Evolutionary conservation across 2,888 invertebrate genomes (phyloP), one percentile per base, ranked within the genome.

Genomic region (Scaptomyza flava): DNA sequence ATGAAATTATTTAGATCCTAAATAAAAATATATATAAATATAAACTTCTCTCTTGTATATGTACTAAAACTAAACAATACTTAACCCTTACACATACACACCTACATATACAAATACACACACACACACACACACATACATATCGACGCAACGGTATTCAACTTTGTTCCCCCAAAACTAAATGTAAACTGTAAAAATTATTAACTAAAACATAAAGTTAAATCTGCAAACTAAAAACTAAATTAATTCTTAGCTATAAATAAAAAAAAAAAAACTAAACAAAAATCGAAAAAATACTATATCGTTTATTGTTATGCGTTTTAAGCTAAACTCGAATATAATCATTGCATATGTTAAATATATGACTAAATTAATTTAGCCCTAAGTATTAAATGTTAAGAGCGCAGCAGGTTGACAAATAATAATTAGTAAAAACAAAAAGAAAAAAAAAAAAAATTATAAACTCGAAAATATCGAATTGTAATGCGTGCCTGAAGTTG

Each of bases 261-360:
- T 17, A 36, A 33, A 9, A 27, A 57, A 27, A 23, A 36, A 33
- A 9, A 27, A 57, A 52, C 17, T 11, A 36, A n/a, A 12, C 54
- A 41, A 33, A 51, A 36, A 54, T 27, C n/a, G 50, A n/a, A 47
- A 17, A 20, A 54, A 34, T 81, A 67, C 61, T 78, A 81, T 81
- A 81, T 81, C 74, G 71, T 82, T 75, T 80, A 81, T 81, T 81
- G 81, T 81, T 84, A 84, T 84, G 79, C 82, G 85, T 82, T 82
- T 69, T 84, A 82, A 77, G 82, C 72, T 81, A 81, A 82, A 79
- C 79, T 81, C 77, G 81, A 75, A 72, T 79, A 77, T 75, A 81
- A 79, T 67, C 73, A 62, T 33, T 47, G 45, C 66, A 48, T 68
- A 71, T 69, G 60, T 75, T 83, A 76, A 75, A 72, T 59, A 54